A percentile compares a stretch with the other conserved stretches of the same genome.
These are phyloP conservation scores for Psittacus erithacus DNA, from an alignment of 2,113 vertebrate genomes.

Conservation along the genomic window DNA sequence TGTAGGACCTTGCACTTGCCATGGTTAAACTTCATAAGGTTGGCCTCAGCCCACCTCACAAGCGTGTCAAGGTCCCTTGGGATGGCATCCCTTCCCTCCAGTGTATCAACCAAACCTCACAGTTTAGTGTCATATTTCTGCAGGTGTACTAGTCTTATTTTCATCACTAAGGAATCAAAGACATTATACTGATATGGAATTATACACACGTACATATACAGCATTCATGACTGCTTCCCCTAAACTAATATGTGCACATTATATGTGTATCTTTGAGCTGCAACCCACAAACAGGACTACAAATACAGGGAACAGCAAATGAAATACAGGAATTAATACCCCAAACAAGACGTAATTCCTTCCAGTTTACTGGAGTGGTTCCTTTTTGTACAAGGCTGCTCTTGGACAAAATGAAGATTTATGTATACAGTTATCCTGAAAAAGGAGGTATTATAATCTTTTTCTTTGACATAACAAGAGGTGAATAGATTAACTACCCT, in stretches of 20 bases:
- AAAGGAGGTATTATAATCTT: not conserved
- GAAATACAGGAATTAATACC: not conserved
- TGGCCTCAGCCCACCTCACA: no score
- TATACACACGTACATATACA: not conserved
- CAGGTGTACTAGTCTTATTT: not conserved
- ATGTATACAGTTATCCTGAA: not conserved
- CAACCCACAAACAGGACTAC: not conserved
- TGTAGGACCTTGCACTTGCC: no score
- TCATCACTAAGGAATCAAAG: not conserved
- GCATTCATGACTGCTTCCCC: not conserved
- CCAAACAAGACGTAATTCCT: not conserved
- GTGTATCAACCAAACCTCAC: no score
- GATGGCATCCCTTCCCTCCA: no score
- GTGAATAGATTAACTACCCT: not conserved
- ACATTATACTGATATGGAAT: not conserved
- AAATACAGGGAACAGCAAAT: not conserved
- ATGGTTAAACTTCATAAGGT: no score
- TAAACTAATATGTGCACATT: not conserved
- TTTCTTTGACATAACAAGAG: not conserved
- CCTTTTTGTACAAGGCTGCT: not conserved
- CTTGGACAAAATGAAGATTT: not conserved
- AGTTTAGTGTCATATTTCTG: not conserved
- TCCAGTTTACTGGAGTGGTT: not conserved
- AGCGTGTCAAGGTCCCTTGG: no score
- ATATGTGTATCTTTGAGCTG: not conserved